A percentile compares a stretch with the other conserved stretches of the same genome.
phyloP scores from a whole-genome alignment of 2,113 vertebrate genomes.

The Myxocyprinus asiaticus region DNA sequence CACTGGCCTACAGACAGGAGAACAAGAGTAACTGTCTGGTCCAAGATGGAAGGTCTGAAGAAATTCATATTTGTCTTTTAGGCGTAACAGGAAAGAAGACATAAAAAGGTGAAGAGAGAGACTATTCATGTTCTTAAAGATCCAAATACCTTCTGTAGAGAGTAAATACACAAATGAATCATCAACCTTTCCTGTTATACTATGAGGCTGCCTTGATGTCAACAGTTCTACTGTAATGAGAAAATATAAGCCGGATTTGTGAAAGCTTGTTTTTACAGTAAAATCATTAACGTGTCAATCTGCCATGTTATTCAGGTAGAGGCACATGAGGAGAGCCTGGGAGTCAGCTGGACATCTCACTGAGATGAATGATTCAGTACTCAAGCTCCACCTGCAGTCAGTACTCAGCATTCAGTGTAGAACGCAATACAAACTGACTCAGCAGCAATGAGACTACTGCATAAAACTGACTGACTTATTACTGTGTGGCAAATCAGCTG shows the following conservation, averaged over 20 bases:
- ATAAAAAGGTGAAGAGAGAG: not conserved
- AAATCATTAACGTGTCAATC: slow-evolving; percentile 3
- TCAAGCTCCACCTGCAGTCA: not conserved
- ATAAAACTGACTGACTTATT: slow-evolving; percentile 9
- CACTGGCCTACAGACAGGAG: not conserved
- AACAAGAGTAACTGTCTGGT: not conserved
- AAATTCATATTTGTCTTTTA: not conserved
- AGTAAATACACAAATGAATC: not conserved
- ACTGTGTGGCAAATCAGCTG: not conserved
- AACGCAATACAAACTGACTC: slow-evolving; percentile 2
- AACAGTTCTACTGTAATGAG: not conserved
- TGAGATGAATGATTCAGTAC: slow-evolving; percentile 12
- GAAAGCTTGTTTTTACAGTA: not conserved
- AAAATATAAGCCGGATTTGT: not conserved
- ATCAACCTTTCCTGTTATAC: not conserved
- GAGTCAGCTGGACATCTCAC: not conserved
- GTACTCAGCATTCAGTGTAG: not conserved
- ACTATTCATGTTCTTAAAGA: not conserved
- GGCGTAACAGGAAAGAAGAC: not conserved
- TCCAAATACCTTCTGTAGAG: not conserved
- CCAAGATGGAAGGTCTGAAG: not conserved
- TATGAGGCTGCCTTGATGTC: not conserved
- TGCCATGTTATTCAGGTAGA: not conserved
- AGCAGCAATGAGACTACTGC: slow-evolving; percentile 11
- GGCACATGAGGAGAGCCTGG: not conserved